Evolutionary conservation across 2,888 invertebrate genomes (phyloP).

Genomic region (Pseudolycoriella hygida): DNA sequence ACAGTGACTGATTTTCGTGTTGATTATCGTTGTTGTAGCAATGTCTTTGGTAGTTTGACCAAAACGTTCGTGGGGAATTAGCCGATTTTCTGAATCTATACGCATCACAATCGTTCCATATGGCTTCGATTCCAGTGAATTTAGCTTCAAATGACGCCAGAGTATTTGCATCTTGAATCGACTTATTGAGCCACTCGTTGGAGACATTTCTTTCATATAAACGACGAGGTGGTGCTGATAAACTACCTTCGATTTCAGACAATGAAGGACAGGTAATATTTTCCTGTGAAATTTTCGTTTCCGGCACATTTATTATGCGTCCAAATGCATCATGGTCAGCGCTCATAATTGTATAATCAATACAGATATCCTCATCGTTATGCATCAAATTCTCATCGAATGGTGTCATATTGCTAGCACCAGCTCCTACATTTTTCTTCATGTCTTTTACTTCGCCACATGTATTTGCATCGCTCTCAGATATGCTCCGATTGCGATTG

Average conservation of each 20-base stretch:
- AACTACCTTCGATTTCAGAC: constrained; percentile 6
- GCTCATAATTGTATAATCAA: neutral
- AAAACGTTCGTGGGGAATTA: constrained; percentile 15
- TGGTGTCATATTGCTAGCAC: neutral
- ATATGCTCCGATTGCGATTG: constrained; percentile 19
- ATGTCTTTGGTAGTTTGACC: constrained; percentile 20
- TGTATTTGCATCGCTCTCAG: constrained; percentile 13
- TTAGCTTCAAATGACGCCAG: constrained; percentile 31
- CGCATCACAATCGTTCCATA: constrained; percentile 39
- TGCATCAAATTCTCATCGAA: neutral
- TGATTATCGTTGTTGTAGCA: constrained; percentile 10
- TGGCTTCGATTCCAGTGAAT: constrained; percentile 48
- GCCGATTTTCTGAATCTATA: no score
- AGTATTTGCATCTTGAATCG: constrained; percentile 14
- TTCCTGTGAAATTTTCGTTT: neutral
- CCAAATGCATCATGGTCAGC: neutral
- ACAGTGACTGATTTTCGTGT: neutral
- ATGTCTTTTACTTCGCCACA: neutral
- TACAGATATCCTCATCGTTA: neutral
- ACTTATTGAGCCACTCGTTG: constrained; percentile 8
- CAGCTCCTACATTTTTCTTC: neutral
- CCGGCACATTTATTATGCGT: neutral
- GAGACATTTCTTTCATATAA: constrained; percentile 15
- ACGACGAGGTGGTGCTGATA: constrained; percentile 11
- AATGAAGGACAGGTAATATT: constrained; percentile 7